Conservation (phyloP, 2,113 vertebrate species). For the Gymnocephalus cernua region DNA sequence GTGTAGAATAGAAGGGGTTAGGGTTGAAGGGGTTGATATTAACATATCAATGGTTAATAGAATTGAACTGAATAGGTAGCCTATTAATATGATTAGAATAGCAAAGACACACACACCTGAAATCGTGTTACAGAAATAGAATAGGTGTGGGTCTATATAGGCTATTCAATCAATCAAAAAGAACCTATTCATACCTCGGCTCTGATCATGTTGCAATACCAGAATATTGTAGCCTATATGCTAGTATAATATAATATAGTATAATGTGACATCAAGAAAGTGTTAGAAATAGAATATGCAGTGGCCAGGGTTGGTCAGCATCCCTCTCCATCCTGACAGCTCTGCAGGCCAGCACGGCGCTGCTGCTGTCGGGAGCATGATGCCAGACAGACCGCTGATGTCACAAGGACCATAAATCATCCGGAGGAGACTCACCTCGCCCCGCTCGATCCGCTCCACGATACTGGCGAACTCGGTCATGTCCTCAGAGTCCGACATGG, state of each 20-base stretch:
- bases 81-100: not conserved
- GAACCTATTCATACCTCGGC: not conserved
- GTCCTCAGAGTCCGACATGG: slow-evolving; percentile 87
- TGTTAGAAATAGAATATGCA: not conserved
- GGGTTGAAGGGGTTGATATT: not conserved
- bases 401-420: slow-evolving; percentile 62
- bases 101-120: not conserved
- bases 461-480: slow-evolving; percentile 89
- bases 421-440: slow-evolving; percentile 85
- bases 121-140: not conserved
- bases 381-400: slow-evolving; percentile 56
- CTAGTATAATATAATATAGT: too few species aligned
- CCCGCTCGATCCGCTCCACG: slow-evolving; percentile 88
- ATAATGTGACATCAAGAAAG: not conserved
- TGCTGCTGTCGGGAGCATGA: slow-evolving; percentile 6
- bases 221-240: not conserved
- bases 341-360: slow-evolving; percentile 40
- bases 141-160: not conserved
- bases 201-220: not conserved
- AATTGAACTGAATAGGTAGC: not conserved
- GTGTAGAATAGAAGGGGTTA: not conserved
- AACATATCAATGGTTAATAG: not conserved
- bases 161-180: not conserved
- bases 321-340: slow-evolving; percentile 22
- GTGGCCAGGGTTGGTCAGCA: slow-evolving; percentile 7